phyloP scores from a whole-genome alignment of 2,113 vertebrate genomes.

The Myxocyprinus asiaticus region DNA sequence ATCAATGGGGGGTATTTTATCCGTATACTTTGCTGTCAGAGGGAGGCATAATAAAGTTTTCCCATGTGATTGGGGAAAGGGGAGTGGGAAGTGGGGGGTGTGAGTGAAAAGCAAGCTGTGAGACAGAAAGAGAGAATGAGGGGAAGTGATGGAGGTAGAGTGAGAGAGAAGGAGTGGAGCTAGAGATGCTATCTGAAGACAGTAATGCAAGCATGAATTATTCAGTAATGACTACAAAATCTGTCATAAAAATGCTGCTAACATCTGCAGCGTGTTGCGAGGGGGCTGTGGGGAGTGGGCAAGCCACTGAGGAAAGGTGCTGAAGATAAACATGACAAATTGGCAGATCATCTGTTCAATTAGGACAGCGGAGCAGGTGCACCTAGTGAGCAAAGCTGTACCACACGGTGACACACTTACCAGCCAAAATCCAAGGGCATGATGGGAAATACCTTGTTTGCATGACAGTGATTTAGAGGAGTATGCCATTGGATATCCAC shows the following conservation, averaged over 20 bases:
- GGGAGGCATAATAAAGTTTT: conserved; percentile 91
- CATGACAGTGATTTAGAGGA: conserved; percentile 79
- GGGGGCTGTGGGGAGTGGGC: conserved; percentile 69
- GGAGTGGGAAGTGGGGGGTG: conserved; percentile 60
- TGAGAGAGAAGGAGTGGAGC: conserved; percentile 66
- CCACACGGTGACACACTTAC: conserved; percentile 72
- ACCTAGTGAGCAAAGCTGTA: conserved; percentile 59
- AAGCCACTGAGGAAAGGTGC: conserved; percentile 72
- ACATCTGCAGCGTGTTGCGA: conserved; percentile 79
- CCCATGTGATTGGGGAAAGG: conserved; percentile 76
- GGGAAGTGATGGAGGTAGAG: conserved; percentile 60
- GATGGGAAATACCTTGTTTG: conserved; percentile 81
- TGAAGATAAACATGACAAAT: conserved; percentile 88
- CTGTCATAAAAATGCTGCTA: conserved; percentile 77
- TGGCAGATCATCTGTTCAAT: conserved; percentile 82
- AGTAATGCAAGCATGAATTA: conserved; percentile 92
- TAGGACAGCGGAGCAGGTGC: conserved; percentile 78
- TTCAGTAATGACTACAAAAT: conserved; percentile 93
- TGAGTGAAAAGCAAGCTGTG: conserved; percentile 55
- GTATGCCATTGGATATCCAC: conserved; percentile 71
- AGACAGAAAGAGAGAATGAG: conserved; percentile 49
- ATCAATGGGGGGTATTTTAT: conserved; percentile 95
- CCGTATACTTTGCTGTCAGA: conserved; percentile 89
- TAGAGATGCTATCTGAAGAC: conserved; percentile 86
- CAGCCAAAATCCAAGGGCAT: conserved; percentile 76